These are phyloP conservation scores for Numida meleagris DNA, from an alignment of 2,113 vertebrate genomes.

Conservation along the genomic window DNA sequence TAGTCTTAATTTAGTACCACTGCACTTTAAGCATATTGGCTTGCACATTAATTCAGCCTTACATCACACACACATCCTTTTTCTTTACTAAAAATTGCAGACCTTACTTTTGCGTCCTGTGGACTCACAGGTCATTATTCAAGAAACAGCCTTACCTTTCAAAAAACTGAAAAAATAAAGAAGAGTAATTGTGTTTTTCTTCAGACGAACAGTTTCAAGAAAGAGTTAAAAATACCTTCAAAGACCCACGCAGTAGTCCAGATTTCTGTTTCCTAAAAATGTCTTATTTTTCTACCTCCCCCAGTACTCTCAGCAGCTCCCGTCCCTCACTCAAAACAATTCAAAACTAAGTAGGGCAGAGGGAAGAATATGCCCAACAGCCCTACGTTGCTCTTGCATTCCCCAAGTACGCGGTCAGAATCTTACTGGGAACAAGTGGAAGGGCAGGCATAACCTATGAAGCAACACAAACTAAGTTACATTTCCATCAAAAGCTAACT, in stretches of 20 bases:
- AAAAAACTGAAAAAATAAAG: not conserved
- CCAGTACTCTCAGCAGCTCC: not conserved
- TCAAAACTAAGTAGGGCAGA: not conserved
- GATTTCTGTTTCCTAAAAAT: not conserved
- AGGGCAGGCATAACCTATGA: not conserved
- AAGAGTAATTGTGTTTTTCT: not conserved
- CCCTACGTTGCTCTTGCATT: not conserved
- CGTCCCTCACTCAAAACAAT: fast-evolving
- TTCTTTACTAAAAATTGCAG: not conserved
- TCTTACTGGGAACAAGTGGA: not conserved
- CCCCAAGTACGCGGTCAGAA: not conserved
- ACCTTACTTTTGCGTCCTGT: not conserved
- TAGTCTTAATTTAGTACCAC: not conserved
- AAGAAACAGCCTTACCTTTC: not conserved
- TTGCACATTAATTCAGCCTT: fast-evolving
- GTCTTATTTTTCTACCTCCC: not conserved
- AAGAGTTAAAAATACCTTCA: not conserved
- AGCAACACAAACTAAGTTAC: not conserved
- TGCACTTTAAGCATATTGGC: not conserved
- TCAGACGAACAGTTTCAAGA: not conserved
- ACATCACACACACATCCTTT: not conserved
- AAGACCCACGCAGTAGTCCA: not conserved
- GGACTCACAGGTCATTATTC: not conserved
- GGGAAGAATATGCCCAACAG: not conserved
- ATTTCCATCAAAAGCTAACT: not conserved